These are phyloP conservation scores for Calephelis nemesis DNA, from an alignment of 1,140 invertebrate genomes.

Conservation along the genomic window DNA sequence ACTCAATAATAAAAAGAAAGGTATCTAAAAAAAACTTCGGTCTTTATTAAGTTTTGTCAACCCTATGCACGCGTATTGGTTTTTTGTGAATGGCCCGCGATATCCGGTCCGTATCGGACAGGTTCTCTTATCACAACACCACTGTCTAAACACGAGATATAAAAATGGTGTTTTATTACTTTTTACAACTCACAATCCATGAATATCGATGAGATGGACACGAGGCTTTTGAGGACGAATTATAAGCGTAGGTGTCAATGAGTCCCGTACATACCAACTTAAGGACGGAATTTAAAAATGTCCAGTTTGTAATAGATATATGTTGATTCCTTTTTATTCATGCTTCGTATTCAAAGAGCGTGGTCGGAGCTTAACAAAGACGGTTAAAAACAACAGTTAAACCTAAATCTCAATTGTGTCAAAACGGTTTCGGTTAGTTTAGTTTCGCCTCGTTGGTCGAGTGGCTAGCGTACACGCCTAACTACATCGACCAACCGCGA, in stretches of 20 bases:
- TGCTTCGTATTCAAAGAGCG: slow-evolving; percentile 47
- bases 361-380: slow-evolving; percentile 40
- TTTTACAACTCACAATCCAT: slow-evolving; percentile 65
- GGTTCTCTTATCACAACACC: slow-evolving; percentile 75
- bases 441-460: too few relatives aligned
- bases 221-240: slow-evolving; percentile 48
- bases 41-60: neutral
- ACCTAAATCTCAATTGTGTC: slow-evolving; percentile 10
- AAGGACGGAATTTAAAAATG: slow-evolving; percentile 55
- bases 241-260: slow-evolving; percentile 69
- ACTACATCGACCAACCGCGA: too few relatives aligned
- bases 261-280: slow-evolving; percentile 49
- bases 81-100: slow-evolving; percentile 75
- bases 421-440: too few relatives aligned
- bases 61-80: slow-evolving; percentile 49
- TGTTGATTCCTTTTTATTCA: slow-evolving; percentile 58
- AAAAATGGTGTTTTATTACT: slow-evolving; percentile 76
- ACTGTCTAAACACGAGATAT: slow-evolving; percentile 76
- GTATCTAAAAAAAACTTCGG: neutral
- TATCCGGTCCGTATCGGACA: slow-evolving; percentile 71
- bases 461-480: too few relatives aligned
- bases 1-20: too few relatives aligned
- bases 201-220: slow-evolving; percentile 63
- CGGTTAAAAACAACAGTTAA: slow-evolving; percentile 45
- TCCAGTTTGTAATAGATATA: slow-evolving; percentile 45